Conservation (phyloP, 1,140 invertebrate genomes). For the Papilio xuthus region DNA sequence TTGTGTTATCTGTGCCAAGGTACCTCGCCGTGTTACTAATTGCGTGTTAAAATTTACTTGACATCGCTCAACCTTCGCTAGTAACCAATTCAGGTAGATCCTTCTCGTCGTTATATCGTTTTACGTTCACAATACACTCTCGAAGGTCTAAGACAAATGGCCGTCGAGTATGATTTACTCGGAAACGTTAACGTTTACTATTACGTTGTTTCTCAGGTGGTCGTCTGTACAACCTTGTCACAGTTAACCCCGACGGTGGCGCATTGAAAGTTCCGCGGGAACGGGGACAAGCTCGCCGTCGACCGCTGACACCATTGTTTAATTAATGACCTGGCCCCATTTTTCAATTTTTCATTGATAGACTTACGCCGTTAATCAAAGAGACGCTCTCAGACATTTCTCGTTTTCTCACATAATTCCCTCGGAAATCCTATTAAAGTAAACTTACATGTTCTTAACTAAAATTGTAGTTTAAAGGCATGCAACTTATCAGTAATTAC, state of each 20-base stretch:
- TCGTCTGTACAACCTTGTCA: slow-evolving; percentile 73
- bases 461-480: not conserved
- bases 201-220: slow-evolving; percentile 69
- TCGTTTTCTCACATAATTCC: not conserved
- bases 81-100: slow-evolving; percentile 51
- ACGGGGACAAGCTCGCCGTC: slow-evolving; percentile 59
- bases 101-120: slow-evolving; percentile 34
- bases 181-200: slow-evolving; percentile 59
- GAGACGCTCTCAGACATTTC: not conserved
- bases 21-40: slow-evolving; percentile 70
- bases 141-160: slow-evolving; percentile 49
- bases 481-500: not conserved
- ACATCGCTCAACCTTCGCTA: slow-evolving; percentile 73
- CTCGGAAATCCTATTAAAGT: not conserved
- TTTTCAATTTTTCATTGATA: slow-evolving; percentile 49
- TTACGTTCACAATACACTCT: slow-evolving; percentile 43
- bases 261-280: slow-evolving; percentile 74
- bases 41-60: slow-evolving; percentile 79
- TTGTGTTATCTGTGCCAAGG: slow-evolving; percentile 71
- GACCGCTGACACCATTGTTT: slow-evolving; percentile 55
- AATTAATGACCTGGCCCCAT: slow-evolving; percentile 58
- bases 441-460: not conserved
- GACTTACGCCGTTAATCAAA: slow-evolving; percentile 23
- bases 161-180: slow-evolving; percentile 56
- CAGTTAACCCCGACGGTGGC: slow-evolving; percentile 66